phyloP scores from a whole-genome alignment of 92 coral and sea anemone species.

The Chrysogorgia sp. region DNA sequence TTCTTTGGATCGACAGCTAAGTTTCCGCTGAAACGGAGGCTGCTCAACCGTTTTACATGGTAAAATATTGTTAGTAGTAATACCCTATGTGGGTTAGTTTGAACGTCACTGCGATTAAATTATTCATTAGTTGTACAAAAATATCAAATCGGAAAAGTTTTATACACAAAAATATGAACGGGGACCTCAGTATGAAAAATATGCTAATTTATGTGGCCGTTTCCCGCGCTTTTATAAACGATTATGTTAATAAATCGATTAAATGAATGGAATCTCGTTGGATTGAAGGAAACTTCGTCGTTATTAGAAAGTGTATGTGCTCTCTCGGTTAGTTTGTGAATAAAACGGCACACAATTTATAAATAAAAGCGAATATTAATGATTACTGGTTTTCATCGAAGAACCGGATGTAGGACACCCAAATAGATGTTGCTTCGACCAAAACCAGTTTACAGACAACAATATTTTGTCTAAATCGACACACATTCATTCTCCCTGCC shows the following conservation, averaged over 20 bases:
- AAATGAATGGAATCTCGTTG: conserved; percentile 5
- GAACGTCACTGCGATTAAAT: neutral
- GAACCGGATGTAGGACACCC: conserved; percentile 13
- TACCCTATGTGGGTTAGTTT: neutral
- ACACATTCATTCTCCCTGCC: neutral
- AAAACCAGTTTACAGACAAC: conserved; percentile 22
- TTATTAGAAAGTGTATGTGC: neutral
- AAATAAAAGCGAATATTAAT: neutral
- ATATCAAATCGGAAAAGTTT: conserved; percentile 14
- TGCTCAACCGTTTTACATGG: conserved; percentile 30
- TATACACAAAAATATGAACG: neutral
- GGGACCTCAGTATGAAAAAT: conserved; percentile 4
- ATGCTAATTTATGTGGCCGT: conserved; percentile 82
- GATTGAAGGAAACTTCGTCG: neutral
- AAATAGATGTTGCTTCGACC: conserved; percentile 4
- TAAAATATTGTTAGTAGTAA: conserved; percentile 19
- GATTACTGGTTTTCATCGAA: conserved; percentile 16
- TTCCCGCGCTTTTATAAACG: conserved; percentile 88
- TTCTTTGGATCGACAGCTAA: neutral
- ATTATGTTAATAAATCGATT: conserved; percentile 33
- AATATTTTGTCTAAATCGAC: conserved; percentile 6
- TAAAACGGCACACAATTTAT: neutral
- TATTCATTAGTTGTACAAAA: conserved; percentile 5
- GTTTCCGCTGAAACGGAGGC: neutral
- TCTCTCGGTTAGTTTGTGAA: neutral